Evolutionary conservation across 1,140 invertebrate genomes (phyloP).

Genomic region (Diachasma alloeum): DNA sequence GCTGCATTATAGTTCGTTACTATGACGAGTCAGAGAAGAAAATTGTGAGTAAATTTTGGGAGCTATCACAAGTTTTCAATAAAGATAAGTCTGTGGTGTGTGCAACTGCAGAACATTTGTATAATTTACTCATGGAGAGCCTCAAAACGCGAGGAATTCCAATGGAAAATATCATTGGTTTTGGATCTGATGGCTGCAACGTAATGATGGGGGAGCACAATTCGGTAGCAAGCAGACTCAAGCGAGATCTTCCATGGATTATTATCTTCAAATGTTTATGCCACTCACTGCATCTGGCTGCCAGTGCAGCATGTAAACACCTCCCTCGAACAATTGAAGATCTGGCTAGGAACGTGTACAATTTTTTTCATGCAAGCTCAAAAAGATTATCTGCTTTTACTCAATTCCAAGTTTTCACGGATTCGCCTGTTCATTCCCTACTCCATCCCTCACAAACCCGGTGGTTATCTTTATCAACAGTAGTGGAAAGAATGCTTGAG

Average conservation of each 20-base stretch:
- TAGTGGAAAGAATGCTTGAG: constrained; percentile 41
- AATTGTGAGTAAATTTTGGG: not conserved
- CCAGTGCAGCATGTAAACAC: constrained; percentile 22
- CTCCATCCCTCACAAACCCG: constrained; percentile 40
- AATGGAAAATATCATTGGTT: constrained; percentile 54
- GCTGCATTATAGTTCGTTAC: not conserved
- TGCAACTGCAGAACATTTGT: constrained; percentile 41
- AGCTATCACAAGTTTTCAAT: not conserved
- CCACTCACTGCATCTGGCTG: constrained; percentile 20
- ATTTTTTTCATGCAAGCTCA: constrained; percentile 44
- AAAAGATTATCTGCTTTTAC: constrained; percentile 39
- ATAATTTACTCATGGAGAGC: constrained; percentile 37
- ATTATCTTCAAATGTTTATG: constrained; percentile 25
- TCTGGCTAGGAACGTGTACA: constrained; percentile 43
- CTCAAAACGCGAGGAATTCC: constrained; percentile 45
- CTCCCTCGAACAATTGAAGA: constrained; percentile 43
- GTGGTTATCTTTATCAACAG: constrained; percentile 44
- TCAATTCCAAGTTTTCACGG: constrained; percentile 37
- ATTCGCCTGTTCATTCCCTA: constrained; percentile 32
- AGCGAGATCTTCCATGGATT: not conserved
- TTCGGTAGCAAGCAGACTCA: constrained; percentile 40
- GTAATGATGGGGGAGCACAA: constrained; percentile 30
- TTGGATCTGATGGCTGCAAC: constrained; percentile 29
- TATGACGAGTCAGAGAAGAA: not conserved
- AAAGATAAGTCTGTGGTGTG: not conserved